These are phyloP conservation scores for Xanthia togata DNA, from an alignment of 2,888 invertebrate species.

Conservation along the genomic window DNA sequence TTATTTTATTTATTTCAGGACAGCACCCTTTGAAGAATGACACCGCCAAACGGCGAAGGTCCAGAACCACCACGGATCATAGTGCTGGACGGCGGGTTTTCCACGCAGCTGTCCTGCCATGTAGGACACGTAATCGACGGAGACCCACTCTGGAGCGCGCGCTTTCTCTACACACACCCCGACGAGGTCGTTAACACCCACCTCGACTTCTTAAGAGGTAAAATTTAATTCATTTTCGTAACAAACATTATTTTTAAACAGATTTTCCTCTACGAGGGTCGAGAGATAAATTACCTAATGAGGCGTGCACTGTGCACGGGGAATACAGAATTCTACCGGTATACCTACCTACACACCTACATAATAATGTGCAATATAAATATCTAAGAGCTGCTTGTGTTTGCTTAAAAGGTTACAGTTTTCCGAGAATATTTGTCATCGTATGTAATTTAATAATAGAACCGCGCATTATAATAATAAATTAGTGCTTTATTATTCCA, in stretches of 20 bases:
- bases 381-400: constrained; percentile 10
- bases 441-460: constrained; percentile 4
- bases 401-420: constrained; percentile 15
- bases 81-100: constrained; percentile 94
- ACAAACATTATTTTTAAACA: constrained; percentile 8
- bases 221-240: constrained; percentile 19
- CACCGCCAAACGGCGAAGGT: constrained; percentile 78
- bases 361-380: constrained; percentile 17
- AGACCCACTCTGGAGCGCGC: constrained; percentile 97
- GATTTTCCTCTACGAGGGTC: constrained; percentile 32
- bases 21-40: constrained; percentile 73
- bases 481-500: constrained; percentile 24
- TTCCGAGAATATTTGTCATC: constrained; percentile 1
- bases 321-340: constrained; percentile 5
- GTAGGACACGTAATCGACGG: constrained; percentile 94
- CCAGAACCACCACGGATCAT: constrained; percentile 84
- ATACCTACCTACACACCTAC: neutral
- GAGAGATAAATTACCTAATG: constrained; percentile 42
- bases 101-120: constrained; percentile 94
- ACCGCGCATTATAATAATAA: constrained; percentile 16
- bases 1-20: constrained; percentile 43
- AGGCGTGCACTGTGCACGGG: constrained; percentile 32
- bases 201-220: constrained; percentile 94
- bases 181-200: constrained; percentile 95
- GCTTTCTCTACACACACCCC: constrained; percentile 94